phyloP scores from a whole-genome alignment of 35 echinoderm and acorn worm species.

The Ophioderma brevispina region DNA sequence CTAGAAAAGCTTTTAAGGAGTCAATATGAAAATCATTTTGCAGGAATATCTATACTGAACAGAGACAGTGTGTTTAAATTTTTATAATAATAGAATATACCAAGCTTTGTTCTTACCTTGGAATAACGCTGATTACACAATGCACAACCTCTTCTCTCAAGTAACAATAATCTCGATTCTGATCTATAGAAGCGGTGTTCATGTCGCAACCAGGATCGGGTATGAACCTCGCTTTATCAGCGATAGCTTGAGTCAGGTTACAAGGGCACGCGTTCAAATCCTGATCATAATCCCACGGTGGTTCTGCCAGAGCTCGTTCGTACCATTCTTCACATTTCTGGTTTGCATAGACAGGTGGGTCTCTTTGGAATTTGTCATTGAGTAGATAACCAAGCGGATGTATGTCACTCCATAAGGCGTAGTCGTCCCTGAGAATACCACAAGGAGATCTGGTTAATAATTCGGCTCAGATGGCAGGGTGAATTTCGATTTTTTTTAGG shows the following conservation, averaged over 20 bases:
- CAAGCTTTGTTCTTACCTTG: slow-evolving; percentile 41
- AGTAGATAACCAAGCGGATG: slow-evolving; percentile 72
- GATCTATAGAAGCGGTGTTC: slow-evolving; percentile 32
- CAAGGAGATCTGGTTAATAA: no score
- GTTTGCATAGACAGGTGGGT: slow-evolving; percentile 47
- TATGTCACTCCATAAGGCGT: slow-evolving; percentile 74
- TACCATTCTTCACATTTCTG: slow-evolving; percentile 64
- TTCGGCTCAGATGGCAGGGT: no score
- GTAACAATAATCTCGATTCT: slow-evolving; percentile 55
- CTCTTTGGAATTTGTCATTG: slow-evolving; percentile 70
- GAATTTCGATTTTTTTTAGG: no score
- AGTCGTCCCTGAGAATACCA: slow-evolving; percentile 52
- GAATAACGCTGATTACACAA: slow-evolving; percentile 68
- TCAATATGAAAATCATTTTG: no score
- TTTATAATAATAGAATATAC: no score
- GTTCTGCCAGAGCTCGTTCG: neutral
- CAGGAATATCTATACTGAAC: no score
- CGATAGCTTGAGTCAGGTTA: slow-evolving; percentile 69
- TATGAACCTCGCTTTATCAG: slow-evolving; percentile 65
- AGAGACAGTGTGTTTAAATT: no score
- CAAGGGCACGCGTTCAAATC: slow-evolving; percentile 72
- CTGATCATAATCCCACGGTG: slow-evolving; percentile 33
- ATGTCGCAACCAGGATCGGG: slow-evolving; percentile 55
- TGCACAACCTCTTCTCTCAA: slow-evolving; percentile 53
- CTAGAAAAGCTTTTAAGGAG: no score